A percentile compares a stretch with the other conserved stretches of the same genome.
Evolutionary conservation across 2,797 vertebrate genomes (phyloP).

Genomic region (Petrocephalus schoutedeni): DNA sequence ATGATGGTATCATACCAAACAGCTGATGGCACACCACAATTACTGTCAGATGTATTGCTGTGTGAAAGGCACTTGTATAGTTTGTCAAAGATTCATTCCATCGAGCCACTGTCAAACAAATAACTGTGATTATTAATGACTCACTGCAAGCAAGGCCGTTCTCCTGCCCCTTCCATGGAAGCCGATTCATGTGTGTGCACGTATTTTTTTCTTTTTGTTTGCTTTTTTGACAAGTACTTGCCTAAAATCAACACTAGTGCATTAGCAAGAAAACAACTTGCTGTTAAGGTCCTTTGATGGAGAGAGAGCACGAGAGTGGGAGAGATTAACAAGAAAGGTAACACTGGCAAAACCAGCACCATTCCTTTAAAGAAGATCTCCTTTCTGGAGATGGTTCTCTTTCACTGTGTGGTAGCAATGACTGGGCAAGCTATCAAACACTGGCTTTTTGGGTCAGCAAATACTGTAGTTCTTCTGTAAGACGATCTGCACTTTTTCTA

Average conservation of each 20-base stretch:
- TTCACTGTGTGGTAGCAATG: background rate
- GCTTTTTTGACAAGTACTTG: background rate
- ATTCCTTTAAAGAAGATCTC: background rate
- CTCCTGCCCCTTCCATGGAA: background rate
- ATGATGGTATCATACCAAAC: background rate
- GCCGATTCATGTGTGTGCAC: background rate
- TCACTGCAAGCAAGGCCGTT: background rate
- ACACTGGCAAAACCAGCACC: background rate
- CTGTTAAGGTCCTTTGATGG: background rate
- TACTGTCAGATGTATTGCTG: background rate
- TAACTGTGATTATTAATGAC: background rate
- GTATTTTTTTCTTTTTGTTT: background rate
- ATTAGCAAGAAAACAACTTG: background rate
- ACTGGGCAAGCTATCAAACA: background rate
- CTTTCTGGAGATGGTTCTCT: background rate
- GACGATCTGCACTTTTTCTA: background rate
- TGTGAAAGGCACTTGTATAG: background rate
- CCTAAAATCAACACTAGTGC: background rate
- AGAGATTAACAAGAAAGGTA: background rate
- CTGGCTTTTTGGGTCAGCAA: background rate
- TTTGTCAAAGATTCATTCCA: background rate
- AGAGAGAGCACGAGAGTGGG: background rate
- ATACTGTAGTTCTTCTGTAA: background rate
- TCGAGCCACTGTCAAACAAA: background rate
- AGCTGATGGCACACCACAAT: background rate